phyloP scores from a whole-genome alignment of 2,113 vertebrate genomes.

The Mesoclemmys tuberculata region DNA sequence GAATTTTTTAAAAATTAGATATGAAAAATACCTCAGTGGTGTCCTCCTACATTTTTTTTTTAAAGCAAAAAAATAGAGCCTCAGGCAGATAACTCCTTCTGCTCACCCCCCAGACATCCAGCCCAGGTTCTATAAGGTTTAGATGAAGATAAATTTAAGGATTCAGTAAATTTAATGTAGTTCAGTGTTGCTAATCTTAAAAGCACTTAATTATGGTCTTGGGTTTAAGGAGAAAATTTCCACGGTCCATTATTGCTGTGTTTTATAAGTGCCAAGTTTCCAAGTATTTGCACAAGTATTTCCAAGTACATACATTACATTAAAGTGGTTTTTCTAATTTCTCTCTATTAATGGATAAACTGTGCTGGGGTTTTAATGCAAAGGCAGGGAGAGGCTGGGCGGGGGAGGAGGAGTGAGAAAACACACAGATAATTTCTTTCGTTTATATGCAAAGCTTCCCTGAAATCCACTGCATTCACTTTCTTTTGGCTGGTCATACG shows the following conservation, averaged over 20 bases:
- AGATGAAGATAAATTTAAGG: constrained; percentile 35
- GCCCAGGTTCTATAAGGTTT: constrained; percentile 9
- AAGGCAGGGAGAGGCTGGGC: neutral
- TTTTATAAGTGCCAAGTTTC: constrained; percentile 53
- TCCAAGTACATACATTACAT: constrained; percentile 8
- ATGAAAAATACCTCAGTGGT: neutral
- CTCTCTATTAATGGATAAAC: constrained; percentile 55
- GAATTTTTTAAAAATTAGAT: neutral
- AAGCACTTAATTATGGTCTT: constrained; percentile 63
- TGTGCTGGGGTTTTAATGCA: constrained; percentile 51
- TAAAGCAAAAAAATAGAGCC: constrained; percentile 33
- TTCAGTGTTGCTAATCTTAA: constrained; percentile 27
- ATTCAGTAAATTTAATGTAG: constrained; percentile 15
- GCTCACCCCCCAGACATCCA: constrained; percentile 30
- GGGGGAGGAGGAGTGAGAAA: neutral
- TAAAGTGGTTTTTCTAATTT: constrained; percentile 49
- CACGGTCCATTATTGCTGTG: constrained; percentile 47
- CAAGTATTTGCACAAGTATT: constrained; percentile 7
- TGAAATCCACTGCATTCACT: neutral
- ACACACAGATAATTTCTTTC: neutral
- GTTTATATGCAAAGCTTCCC: constrained; percentile 47
- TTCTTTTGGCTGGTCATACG: neutral
- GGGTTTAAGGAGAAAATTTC: constrained; percentile 59
- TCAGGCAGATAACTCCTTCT: constrained; percentile 37
- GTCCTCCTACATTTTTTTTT: constrained; percentile 3